Conservation (phyloP, 2,888 invertebrate species). For the Sturmia bella region DNA sequence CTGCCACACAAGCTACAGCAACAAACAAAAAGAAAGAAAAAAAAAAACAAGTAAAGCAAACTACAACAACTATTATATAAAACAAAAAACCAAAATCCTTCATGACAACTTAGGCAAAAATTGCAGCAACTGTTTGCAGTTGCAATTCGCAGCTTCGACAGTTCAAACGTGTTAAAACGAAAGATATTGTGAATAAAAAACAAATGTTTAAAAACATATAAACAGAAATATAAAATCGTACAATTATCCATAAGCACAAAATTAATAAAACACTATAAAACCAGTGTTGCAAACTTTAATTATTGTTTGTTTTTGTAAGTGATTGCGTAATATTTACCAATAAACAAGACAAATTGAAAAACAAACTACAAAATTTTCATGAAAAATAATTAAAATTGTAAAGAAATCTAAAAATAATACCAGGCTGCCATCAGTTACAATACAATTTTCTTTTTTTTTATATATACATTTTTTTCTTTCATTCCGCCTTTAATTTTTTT, state of each 20-base stretch:
- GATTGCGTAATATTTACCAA: constrained; percentile 37
- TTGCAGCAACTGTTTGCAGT: constrained; percentile 64
- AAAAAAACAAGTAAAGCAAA: background rate
- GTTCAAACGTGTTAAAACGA: constrained; percentile 63
- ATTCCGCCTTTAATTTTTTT: background rate
- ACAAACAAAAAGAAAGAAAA: background rate
- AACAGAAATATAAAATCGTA: constrained; percentile 25
- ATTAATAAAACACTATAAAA: constrained; percentile 20
- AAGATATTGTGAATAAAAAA: constrained; percentile 23
- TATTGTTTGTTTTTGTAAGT: constrained; percentile 59
- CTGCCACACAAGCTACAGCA: constrained; percentile 45
- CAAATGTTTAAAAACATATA: background rate
- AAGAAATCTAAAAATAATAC: background rate
- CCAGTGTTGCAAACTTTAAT: constrained; percentile 50
- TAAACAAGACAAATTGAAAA: background rate
- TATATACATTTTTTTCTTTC: background rate
- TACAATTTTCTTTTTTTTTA: constrained; percentile 5
- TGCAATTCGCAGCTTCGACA: constrained; percentile 70
- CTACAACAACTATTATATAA: constrained; percentile 62
- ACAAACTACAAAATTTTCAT: background rate
- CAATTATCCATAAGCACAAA: constrained; percentile 50
- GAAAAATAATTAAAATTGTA: constrained; percentile 31
- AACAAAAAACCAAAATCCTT: constrained; percentile 66
- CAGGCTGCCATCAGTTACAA: constrained; percentile 18
- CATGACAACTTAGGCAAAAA: constrained; percentile 68